Evolutionary conservation across 2,113 vertebrate genomes (phyloP).

Genomic region (Malurus cyaneus): DNA sequence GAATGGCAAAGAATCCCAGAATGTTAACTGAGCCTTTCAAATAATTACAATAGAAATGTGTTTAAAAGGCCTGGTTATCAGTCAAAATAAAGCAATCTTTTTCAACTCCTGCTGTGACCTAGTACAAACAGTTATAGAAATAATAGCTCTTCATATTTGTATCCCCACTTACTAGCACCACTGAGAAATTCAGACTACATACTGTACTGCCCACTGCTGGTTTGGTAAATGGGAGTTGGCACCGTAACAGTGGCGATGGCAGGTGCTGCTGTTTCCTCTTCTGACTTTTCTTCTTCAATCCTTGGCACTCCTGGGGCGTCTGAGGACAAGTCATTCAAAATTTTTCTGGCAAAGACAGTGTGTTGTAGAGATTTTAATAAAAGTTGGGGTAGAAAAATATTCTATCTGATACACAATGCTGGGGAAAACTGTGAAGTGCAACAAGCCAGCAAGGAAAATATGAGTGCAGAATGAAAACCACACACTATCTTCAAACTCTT

Average conservation of each 20-base stretch:
- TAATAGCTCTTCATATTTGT: conserved; percentile 5
- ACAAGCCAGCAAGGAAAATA: conserved; percentile 19
- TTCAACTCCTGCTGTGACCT: conserved; percentile 11
- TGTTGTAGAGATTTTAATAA: conserved; percentile 60
- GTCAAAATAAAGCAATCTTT: neutral
- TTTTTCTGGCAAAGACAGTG: conserved; percentile 86
- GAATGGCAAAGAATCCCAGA: neutral
- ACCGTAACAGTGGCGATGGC: conserved; percentile 96
- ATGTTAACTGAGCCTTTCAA: neutral
- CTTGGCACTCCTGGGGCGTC: conserved; percentile 93
- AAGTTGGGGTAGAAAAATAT: neutral
- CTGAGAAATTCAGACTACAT: conserved; percentile 72
- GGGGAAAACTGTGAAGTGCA: neutral
- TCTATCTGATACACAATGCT: neutral
- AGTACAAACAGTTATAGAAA: conserved; percentile 18
- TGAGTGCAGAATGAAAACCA: neutral
- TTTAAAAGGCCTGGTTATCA: neutral
- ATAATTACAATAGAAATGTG: neutral
- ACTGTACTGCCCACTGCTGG: conserved; percentile 99
- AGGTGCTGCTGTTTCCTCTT: conserved; percentile 90
- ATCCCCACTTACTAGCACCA: conserved; percentile 54
- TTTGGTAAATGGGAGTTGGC: conserved; percentile 98
- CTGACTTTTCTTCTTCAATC: conserved; percentile 98
- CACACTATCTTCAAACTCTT: neutral
- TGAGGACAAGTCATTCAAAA: conserved; percentile 96